phyloP scores from a whole-genome alignment of 2,888 invertebrate species.

The Drosophila yooni region DNA sequence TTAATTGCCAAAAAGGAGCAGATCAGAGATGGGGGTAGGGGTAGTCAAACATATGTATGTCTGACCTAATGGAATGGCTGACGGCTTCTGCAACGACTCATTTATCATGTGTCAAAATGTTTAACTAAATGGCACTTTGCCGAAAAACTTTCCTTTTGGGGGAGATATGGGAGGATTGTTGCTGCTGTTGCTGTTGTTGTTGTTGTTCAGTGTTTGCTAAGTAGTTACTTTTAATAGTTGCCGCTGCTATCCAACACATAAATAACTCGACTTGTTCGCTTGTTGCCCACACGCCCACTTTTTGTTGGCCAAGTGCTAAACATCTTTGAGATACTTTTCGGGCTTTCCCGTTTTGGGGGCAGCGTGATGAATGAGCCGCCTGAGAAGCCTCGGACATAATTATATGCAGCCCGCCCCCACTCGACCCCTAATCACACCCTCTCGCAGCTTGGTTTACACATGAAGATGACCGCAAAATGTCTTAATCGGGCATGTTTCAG shows the following conservation, averaged over 20 bases:
- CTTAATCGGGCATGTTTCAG: constrained; percentile 62
- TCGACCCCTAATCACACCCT: no score
- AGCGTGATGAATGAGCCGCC: constrained; percentile 48
- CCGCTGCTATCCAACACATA: constrained; percentile 65
- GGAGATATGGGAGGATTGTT: background rate
- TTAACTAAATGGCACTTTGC: constrained; percentile 81
- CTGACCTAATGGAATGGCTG: constrained; percentile 50
- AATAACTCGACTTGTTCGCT: constrained; percentile 64
- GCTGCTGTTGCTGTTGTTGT: constrained; percentile 11
- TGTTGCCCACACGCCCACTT: constrained; percentile 17
- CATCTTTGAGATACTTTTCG: constrained; percentile 74
- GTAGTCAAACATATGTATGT: constrained; percentile 54
- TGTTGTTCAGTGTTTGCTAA: constrained; percentile 69
- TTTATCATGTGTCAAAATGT: constrained; percentile 81
- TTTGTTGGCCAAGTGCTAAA: constrained; percentile 64
- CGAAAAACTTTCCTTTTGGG: constrained; percentile 59
- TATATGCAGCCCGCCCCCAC: constrained; percentile 61
- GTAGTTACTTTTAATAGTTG: constrained; percentile 81
- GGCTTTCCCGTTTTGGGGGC: constrained; percentile 40
- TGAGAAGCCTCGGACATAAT: constrained; percentile 50
- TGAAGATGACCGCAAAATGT: constrained; percentile 65
- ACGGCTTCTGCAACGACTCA: constrained; percentile 68
- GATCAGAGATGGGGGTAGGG: constrained; percentile 7
- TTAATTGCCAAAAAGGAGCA: constrained; percentile 66
- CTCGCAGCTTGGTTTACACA: constrained; percentile 34